Evolutionary conservation across 2,113 vertebrate genomes (phyloP).

Genomic region (Oryzias celebensis): DNA sequence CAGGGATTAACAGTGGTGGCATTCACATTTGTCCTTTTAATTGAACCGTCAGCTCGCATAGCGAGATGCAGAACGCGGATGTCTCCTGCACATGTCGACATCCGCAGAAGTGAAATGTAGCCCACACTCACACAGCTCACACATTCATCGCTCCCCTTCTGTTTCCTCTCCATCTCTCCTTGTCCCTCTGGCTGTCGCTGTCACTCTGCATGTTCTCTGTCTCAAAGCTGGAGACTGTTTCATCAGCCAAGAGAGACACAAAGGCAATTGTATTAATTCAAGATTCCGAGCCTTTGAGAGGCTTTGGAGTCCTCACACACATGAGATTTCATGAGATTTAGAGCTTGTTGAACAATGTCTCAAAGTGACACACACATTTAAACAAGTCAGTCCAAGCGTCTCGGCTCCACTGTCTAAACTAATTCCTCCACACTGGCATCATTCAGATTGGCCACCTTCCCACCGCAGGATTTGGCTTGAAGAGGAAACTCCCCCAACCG

Average conservation of each 20-base stretch:
- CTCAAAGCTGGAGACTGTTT: slow-evolving; percentile 63
- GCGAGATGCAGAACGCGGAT: slow-evolving; percentile 64
- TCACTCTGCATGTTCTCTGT: slow-evolving; percentile 65
- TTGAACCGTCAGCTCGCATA: slow-evolving; percentile 66
- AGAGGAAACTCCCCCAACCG: slow-evolving; percentile 65
- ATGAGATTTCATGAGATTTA: slow-evolving; percentile 54
- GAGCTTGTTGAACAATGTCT: slow-evolving; percentile 70
- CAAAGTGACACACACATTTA: slow-evolving; percentile 17
- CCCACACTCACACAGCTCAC: slow-evolving; percentile 27
- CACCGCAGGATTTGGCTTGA: slow-evolving; percentile 79
- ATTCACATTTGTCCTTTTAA: slow-evolving; percentile 63
- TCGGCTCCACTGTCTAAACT: slow-evolving; percentile 72
- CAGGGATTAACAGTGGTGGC: slow-evolving; percentile 45
- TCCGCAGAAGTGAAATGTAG: slow-evolving; percentile 37
- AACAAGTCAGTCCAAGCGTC: slow-evolving; percentile 66
- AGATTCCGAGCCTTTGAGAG: slow-evolving; percentile 58
- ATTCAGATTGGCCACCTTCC: slow-evolving; percentile 79
- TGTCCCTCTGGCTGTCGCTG: slow-evolving; percentile 62
- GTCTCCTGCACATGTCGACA: slow-evolving; percentile 56
- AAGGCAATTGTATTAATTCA: slow-evolving; percentile 77
- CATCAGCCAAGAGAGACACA: slow-evolving; percentile 73
- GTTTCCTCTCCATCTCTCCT: slow-evolving; percentile 26
- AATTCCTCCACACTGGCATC: slow-evolving; percentile 77
- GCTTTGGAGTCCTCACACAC: slow-evolving; percentile 50
- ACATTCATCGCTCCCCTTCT: slow-evolving; percentile 35